phyloP scores from a whole-genome alignment of 2,113 vertebrate species.

The Corvus hawaiiensis region DNA sequence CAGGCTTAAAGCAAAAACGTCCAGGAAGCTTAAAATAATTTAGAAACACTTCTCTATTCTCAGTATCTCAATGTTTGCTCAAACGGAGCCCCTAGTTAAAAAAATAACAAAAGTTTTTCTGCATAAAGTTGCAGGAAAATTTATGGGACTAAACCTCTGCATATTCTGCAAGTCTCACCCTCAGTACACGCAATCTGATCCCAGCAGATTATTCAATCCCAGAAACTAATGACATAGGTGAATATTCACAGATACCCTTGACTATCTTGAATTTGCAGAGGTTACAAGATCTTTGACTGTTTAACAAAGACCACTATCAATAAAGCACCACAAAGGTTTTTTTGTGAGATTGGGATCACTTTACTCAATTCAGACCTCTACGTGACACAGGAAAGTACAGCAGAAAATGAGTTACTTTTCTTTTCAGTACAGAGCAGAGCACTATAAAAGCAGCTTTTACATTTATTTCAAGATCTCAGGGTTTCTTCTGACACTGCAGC shows the following conservation, averaged over 20 bases:
- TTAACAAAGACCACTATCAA: constrained; percentile 1
- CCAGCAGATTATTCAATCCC: neutral
- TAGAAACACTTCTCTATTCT: neutral
- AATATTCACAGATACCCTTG: neutral
- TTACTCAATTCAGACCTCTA: constrained; percentile 14
- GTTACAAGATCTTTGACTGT: neutral
- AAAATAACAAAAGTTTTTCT: neutral
- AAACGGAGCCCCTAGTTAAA: neutral
- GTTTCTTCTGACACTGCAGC: constrained; percentile 44
- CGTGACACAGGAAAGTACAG: neutral
- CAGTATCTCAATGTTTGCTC: neutral
- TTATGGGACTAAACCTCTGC: neutral
- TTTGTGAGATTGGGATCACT: constrained; percentile 53
- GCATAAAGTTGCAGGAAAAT: neutral
- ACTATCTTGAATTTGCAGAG: neutral
- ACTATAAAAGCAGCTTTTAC: constrained; percentile 57
- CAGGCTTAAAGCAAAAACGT: neutral
- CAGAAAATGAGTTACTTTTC: constrained; percentile 32
- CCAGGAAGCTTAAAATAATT: neutral
- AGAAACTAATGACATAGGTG: neutral
- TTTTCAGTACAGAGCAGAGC: neutral
- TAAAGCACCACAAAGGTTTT: constrained; percentile 14
- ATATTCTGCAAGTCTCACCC: neutral
- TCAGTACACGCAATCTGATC: neutral
- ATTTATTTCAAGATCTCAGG: constrained; percentile 23